Conservation (phyloP, 1,140 invertebrate species). For the Meloidogyne chitwoodi region DNA sequence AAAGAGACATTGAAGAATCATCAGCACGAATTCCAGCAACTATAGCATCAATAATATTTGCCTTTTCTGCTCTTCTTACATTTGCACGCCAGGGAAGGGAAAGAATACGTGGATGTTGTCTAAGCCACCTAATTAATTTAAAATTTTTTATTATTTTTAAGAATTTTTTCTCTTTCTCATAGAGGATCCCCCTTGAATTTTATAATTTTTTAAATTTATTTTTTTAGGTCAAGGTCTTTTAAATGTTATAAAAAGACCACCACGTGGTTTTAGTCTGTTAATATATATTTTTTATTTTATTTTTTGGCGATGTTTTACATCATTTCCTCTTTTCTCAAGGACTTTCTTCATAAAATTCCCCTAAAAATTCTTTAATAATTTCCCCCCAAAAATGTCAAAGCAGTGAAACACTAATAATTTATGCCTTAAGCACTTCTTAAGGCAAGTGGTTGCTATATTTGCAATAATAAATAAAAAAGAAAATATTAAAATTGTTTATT, state of each 20-base stretch:
- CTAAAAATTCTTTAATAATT: not conserved
- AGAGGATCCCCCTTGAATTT: no score
- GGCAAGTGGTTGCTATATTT: not conserved
- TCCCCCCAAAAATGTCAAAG: not conserved
- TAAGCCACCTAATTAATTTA: slow-evolving; percentile 71
- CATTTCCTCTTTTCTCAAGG: not conserved
- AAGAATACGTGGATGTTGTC: slow-evolving; percentile 82
- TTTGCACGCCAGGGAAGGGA: slow-evolving; percentile 81
- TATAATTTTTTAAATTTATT: no score
- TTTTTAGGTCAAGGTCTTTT: not conserved
- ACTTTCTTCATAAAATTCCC: not conserved
- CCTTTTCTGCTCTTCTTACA: slow-evolving; percentile 83
- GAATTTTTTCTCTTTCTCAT: not conserved
- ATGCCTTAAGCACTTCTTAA: not conserved
- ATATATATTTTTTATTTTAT: not conserved
- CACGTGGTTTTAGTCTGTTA: no score
- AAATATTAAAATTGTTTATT: not conserved
- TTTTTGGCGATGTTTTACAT: not conserved
- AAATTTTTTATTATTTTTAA: not conserved
- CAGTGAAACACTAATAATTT: not conserved
- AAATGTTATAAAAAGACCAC: no score
- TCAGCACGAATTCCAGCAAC: slow-evolving; percentile 81
- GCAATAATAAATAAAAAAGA: not conserved
- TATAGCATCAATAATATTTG: slow-evolving; percentile 92
- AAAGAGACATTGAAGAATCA: slow-evolving; percentile 50